Conservation (phyloP, 2,888 invertebrate species). For the Pycnomerus fuliginosus region DNA sequence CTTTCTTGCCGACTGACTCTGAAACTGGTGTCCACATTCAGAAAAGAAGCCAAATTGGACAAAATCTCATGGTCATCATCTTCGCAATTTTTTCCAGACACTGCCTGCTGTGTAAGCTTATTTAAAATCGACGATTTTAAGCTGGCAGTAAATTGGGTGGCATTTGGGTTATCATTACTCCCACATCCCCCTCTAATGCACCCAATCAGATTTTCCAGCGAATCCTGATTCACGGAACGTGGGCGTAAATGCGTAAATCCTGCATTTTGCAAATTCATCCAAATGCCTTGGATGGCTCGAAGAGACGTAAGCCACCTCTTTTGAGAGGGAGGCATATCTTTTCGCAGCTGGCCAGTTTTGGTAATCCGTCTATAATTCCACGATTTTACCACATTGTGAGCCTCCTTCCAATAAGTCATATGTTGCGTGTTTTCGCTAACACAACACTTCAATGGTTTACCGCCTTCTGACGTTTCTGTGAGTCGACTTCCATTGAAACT, state of each 20-base stretch:
- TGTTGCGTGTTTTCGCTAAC: conserved; percentile 9
- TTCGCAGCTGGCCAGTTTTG: conserved; percentile 11
- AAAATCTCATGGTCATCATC: conserved; percentile 13
- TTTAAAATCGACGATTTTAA: conserved; percentile 27
- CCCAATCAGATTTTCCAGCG: conserved; percentile 27
- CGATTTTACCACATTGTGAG: conserved; percentile 7
- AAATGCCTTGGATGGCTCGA: conserved; percentile 13
- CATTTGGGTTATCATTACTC: conserved; percentile 24
- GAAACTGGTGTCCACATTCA: conserved; percentile 7
- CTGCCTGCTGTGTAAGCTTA: conserved; percentile 6
- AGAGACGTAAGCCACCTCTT: conserved; percentile 18
- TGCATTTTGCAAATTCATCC: conserved; percentile 6
- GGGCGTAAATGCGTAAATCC: conserved; percentile 9
- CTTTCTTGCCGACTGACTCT: conserved; percentile 1
- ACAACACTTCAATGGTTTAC: conserved; percentile 17
- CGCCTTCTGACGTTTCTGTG: conserved; percentile 14
- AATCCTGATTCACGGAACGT: conserved; percentile 27
- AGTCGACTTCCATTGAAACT: conserved; percentile 18
- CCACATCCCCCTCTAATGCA: conserved; percentile 25
- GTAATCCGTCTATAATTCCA: conserved; percentile 16
- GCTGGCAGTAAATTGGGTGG: conserved; percentile 22
- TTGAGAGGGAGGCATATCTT: conserved; percentile 20
- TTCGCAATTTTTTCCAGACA: conserved; percentile 20
- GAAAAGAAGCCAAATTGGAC: conserved; percentile 9
- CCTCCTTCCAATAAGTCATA: conserved; percentile 12